Percentiles rank a stretch among this genome's conserved stretches.
Conservation (phyloP, 2,888 invertebrate species). For the Eubasilissa splendida region DNA sequence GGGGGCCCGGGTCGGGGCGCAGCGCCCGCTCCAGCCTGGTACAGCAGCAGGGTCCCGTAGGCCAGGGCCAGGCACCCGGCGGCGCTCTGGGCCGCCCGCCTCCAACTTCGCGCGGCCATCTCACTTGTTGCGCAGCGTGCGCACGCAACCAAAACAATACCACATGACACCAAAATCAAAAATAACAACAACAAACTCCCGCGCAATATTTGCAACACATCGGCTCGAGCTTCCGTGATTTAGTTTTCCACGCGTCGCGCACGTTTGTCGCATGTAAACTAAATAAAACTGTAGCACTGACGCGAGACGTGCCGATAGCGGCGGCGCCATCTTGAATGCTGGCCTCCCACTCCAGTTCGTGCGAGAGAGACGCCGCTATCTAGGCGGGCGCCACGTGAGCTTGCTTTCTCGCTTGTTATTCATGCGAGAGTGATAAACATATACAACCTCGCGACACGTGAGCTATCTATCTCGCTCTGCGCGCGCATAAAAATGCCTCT, state of each 20-base stretch:
- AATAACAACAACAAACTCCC: conserved; percentile 37
- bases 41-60: conserved; percentile 76
- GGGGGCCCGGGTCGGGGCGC: conserved; percentile 69
- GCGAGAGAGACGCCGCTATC: conserved; percentile 52
- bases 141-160: conserved; percentile 46
- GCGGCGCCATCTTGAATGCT: conserved; percentile 50
- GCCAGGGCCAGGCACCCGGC: conserved; percentile 71
- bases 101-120: conserved; percentile 69
- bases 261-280: conserved; percentile 50
- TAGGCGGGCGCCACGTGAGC: conserved; percentile 50
- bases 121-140: conserved; percentile 62
- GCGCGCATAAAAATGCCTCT: conserved; percentile 43
- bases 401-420: conserved; percentile 11
- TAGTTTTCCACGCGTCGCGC: conserved; percentile 17
- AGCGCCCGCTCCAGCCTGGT: conserved; percentile 72
- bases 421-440: conserved; percentile 41
- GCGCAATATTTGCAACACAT: conserved; percentile 44
- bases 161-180: conserved; percentile 44
- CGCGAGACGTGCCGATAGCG: conserved; percentile 37
- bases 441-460: conserved; percentile 41
- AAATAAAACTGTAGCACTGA: conserved; percentile 50
- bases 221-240: conserved; percentile 40
- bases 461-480: conserved; percentile 42
- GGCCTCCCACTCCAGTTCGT: conserved; percentile 40
- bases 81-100: conserved; percentile 66